Percentiles rank a stretch among this genome's conserved stretches.
phyloP scores from a whole-genome alignment of 2,888 invertebrate genomes.

The Tinea trinotella region DNA sequence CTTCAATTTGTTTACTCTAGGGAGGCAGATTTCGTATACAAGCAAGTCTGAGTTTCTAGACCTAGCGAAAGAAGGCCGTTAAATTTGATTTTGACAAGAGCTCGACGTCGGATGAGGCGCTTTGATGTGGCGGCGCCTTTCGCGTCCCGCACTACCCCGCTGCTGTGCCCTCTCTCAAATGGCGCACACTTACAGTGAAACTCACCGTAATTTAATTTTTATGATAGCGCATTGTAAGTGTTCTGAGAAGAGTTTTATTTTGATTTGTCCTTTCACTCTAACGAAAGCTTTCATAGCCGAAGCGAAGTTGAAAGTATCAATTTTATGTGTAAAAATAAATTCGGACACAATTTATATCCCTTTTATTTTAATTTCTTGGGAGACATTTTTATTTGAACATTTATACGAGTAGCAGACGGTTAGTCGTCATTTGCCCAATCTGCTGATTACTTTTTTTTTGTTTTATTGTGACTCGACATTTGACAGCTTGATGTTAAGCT shows the following conservation, averaged over 20 bases:
- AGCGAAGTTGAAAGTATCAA: neutral
- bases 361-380: too few species aligned
- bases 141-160: slow-evolving; percentile 28
- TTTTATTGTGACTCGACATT: too few species aligned
- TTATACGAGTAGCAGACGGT: too few species aligned
- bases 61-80: slow-evolving; percentile 57
- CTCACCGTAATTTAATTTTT: slow-evolving; percentile 69
- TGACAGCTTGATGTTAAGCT: too few species aligned
- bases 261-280: slow-evolving; percentile 33
- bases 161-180: slow-evolving; percentile 42
- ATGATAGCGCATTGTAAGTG: slow-evolving; percentile 67
- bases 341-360: too few species aligned
- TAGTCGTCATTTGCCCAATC: too few species aligned
- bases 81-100: slow-evolving; percentile 64
- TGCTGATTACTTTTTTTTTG: too few species aligned
- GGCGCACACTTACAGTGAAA: slow-evolving; percentile 64
- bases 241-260: slow-evolving; percentile 53
- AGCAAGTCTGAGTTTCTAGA: slow-evolving; percentile 28
- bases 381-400: too few species aligned
- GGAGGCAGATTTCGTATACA: neutral
- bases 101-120: slow-evolving; percentile 46
- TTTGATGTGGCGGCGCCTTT: slow-evolving; percentile 57
- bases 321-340: too few species aligned
- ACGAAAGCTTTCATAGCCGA: slow-evolving; percentile 7
- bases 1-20: too few species aligned